Conservation (phyloP, 2,888 invertebrate species). For the Blera fallax region DNA sequence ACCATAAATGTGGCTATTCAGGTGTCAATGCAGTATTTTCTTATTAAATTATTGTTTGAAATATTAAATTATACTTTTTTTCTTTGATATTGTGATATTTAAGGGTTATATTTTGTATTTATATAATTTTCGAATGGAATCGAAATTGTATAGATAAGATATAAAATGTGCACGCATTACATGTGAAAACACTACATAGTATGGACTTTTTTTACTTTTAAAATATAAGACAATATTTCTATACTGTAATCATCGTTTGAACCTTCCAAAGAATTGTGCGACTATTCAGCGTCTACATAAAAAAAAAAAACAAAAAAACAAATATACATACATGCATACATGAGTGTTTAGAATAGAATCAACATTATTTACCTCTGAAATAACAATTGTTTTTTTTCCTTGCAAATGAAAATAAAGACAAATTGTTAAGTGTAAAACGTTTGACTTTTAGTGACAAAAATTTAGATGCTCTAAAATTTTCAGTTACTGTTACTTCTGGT, state of each 20-base stretch:
- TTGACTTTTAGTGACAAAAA: not conserved
- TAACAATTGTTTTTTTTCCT: slow-evolving; percentile 6
- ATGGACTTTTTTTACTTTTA: slow-evolving; percentile 11
- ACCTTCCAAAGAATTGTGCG: slow-evolving; percentile 20
- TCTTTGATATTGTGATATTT: slow-evolving; percentile 57
- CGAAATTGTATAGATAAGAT: slow-evolving; percentile 11
- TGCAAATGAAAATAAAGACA: slow-evolving; percentile 4
- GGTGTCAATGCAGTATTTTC: slow-evolving; percentile 48
- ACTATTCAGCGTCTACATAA: slow-evolving; percentile 5
- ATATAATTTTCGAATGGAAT: not conserved
- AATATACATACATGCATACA: not conserved
- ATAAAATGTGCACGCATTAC: slow-evolving; percentile 1
- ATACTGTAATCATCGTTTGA: not conserved
- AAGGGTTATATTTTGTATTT: slow-evolving; percentile 22
- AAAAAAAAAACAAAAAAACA: too few species aligned
- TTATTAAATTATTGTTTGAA: slow-evolving; percentile 20
- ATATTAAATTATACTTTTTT: not conserved
- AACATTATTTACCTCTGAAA: slow-evolving; percentile 27
- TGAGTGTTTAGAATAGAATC: not conserved
- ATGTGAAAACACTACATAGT: not conserved
- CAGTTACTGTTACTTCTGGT: too few species aligned
- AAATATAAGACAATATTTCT: slow-evolving; percentile 8
- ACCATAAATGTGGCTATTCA: slow-evolving; percentile 11
- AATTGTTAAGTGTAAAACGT: not conserved
- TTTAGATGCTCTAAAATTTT: too few species aligned